phyloP scores from a whole-genome alignment of 1,140 invertebrate species.

The Drosophila repleta region DNA sequence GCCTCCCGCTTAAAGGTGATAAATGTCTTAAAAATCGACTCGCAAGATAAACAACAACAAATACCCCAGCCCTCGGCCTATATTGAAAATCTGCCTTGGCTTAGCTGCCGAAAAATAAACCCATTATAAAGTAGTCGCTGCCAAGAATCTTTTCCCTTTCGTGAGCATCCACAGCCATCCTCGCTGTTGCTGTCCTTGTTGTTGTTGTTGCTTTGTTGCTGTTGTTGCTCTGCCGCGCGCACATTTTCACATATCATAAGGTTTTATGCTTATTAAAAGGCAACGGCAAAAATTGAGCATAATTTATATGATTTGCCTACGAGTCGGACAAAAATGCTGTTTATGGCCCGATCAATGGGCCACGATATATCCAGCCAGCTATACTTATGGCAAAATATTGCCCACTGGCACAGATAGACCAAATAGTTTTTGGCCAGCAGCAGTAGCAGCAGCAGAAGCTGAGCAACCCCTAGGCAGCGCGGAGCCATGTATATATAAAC shows the following conservation, averaged over 20 bases:
- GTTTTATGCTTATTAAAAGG: conserved; percentile 81
- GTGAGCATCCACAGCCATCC: neutral
- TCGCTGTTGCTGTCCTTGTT: conserved; percentile 8
- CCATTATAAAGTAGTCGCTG: neutral
- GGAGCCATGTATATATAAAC: neutral
- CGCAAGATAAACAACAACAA: too few relatives aligned
- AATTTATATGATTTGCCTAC: conserved; percentile 82
- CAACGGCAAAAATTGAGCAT: conserved; percentile 74
- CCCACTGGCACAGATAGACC: conserved; percentile 74
- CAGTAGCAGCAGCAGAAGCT: neutral
- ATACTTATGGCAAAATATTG: conserved; percentile 48
- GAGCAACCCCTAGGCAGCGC: conserved; percentile 29
- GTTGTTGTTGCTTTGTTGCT: conserved; percentile 16
- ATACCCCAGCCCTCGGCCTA: too few relatives aligned
- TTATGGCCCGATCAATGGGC: conserved; percentile 76
- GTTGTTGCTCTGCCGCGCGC: conserved; percentile 65
- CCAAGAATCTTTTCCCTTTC: neutral
- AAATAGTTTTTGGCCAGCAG: conserved; percentile 33
- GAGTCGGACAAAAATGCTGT: conserved; percentile 73
- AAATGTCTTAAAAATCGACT: too few relatives aligned
- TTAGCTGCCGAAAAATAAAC: neutral
- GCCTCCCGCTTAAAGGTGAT: too few relatives aligned
- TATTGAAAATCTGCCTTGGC: neutral
- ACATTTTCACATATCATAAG: conserved; percentile 82
- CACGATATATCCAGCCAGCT: conserved; percentile 51